These are phyloP conservation scores for Pycnonotus jocosus DNA, from an alignment of 2,113 vertebrate genomes.

Conservation along the genomic window DNA sequence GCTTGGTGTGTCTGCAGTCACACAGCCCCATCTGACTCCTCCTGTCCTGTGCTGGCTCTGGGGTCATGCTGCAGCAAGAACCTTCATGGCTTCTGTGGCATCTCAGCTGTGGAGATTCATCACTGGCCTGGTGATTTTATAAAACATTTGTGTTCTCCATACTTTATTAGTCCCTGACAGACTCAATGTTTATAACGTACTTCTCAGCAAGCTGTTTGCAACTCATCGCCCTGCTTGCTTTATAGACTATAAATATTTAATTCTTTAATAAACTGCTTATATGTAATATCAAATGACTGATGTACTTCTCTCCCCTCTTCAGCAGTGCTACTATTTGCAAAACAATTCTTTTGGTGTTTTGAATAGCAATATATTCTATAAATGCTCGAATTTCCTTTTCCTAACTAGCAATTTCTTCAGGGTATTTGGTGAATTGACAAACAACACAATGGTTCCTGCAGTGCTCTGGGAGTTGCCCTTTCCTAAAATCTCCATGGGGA, in stretches of 20 bases:
- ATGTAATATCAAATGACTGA: constrained; percentile 76
- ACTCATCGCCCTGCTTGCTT: constrained; percentile 74
- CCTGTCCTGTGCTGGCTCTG: not conserved
- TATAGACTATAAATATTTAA: constrained; percentile 81
- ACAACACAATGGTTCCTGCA: constrained; percentile 9
- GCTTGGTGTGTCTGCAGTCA: not conserved
- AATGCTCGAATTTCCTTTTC: constrained; percentile 68
- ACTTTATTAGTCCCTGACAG: constrained; percentile 75
- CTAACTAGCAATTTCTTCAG: constrained; percentile 65
- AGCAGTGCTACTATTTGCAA: constrained; percentile 72
- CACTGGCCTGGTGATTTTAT: constrained; percentile 62
- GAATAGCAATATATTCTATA: constrained; percentile 66
- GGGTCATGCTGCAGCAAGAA: not conserved
- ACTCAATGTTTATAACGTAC: constrained; percentile 73
- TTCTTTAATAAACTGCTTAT: constrained; percentile 81
- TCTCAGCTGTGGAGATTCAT: constrained; percentile 54
- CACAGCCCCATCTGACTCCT: not conserved
- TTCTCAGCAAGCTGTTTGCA: constrained; percentile 74
- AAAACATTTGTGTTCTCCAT: constrained; percentile 62
- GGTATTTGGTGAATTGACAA: constrained; percentile 47
- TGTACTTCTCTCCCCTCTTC: constrained; percentile 64
- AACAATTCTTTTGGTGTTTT: constrained; percentile 65
- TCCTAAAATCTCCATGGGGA: not conserved
- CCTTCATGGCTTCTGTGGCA: not conserved
- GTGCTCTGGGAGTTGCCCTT: not conserved